These are phyloP conservation scores for Doryteuthis pealeii DNA, from an alignment of 1,140 invertebrate species.

Conservation along the genomic window DNA sequence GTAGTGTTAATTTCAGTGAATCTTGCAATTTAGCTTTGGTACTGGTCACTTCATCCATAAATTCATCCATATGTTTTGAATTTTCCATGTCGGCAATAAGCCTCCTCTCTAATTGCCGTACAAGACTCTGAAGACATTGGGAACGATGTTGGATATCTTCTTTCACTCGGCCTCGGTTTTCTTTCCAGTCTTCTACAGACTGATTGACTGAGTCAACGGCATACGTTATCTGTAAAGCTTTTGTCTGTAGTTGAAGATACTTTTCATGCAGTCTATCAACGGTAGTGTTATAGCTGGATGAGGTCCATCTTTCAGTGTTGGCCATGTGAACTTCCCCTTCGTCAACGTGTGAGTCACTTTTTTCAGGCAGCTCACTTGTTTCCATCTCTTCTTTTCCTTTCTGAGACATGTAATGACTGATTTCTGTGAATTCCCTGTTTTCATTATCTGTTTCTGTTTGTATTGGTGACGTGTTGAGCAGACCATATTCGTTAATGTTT, in stretches of 20 bases:
- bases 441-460: background rate
- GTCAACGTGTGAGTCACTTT: too few species aligned
- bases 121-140: constrained; percentile 26
- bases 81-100: constrained; percentile 31
- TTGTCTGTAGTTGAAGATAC: constrained; percentile 27
- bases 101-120: constrained; percentile 32
- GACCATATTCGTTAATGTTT: constrained; percentile 21
- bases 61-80: constrained; percentile 19
- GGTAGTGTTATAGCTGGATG: background rate
- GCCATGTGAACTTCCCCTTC: background rate
- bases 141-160: constrained; percentile 30
- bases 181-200: constrained; percentile 25
- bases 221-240: constrained; percentile 33
- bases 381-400: background rate
- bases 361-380: background rate
- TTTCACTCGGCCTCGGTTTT: constrained; percentile 27
- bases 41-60: constrained; percentile 21
- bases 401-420: background rate
- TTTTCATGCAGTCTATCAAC: constrained; percentile 20
- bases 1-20: constrained; percentile 32
- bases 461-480: background rate
- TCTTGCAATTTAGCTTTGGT: constrained; percentile 27
- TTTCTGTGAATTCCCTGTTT: background rate
- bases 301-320: background rate
- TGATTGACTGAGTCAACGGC: constrained; percentile 30